A percentile compares a stretch with the other conserved stretches of the same genome.
These are phyloP conservation scores for Azorinus chamasolen DNA, from an alignment of 2,888 invertebrate species.

Conservation along the genomic window DNA sequence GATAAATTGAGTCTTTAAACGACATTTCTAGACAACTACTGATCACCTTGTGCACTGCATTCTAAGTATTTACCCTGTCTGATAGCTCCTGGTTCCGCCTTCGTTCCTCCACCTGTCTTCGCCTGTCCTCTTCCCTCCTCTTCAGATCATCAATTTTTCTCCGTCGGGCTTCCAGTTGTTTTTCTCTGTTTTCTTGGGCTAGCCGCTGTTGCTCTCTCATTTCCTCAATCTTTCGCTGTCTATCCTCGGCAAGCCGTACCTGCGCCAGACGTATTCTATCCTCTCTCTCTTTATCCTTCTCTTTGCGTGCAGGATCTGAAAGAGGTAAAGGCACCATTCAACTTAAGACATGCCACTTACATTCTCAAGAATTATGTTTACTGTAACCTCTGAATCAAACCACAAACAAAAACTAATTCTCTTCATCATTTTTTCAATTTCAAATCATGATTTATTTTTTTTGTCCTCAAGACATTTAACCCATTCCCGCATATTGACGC, in stretches of 20 bases:
- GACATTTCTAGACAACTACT: too few relatives aligned
- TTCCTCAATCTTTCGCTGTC: slow-evolving; percentile 78
- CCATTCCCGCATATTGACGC: too few relatives aligned
- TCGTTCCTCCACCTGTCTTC: slow-evolving; percentile 80
- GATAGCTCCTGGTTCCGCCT: slow-evolving; percentile 74
- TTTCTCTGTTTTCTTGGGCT: slow-evolving; percentile 81
- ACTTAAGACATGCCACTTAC: too few relatives aligned
- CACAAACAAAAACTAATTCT: too few relatives aligned
- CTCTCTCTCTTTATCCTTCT: slow-evolving; percentile 79
- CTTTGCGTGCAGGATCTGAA: slow-evolving; percentile 72
- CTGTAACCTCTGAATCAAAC: too few relatives aligned
- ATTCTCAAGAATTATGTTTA: too few relatives aligned
- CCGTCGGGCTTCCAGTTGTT: slow-evolving; percentile 79
- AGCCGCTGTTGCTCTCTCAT: slow-evolving; percentile 79
- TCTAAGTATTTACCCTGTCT: slow-evolving; percentile 78
- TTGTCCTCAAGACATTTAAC: too few relatives aligned
- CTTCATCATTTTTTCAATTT: too few relatives aligned
- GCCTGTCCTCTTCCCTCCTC: slow-evolving; percentile 77
- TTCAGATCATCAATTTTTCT: slow-evolving; percentile 81
- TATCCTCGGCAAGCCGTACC: slow-evolving; percentile 76
- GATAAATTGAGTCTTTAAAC: too few relatives aligned
- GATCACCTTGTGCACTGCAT: too few relatives aligned
- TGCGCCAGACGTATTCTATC: slow-evolving; percentile 75
- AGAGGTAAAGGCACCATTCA: neutral
- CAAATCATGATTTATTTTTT: too few relatives aligned